Evolutionary conservation across 2,888 invertebrate genomes (phyloP).

Genomic region (Lasioglossum malachurum): DNA sequence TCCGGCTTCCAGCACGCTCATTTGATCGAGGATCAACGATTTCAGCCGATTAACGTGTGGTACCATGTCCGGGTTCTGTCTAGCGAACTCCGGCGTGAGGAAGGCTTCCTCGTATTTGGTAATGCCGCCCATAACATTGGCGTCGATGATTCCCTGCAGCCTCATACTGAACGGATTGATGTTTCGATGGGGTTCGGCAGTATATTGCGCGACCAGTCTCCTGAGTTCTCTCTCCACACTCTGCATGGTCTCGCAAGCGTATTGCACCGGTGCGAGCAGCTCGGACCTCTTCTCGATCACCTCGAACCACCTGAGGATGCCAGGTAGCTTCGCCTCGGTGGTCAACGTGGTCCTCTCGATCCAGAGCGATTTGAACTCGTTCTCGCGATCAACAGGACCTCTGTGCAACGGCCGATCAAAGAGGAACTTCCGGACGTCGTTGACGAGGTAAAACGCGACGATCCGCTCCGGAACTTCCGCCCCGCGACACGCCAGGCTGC

Average conservation of each 20-base stretch:
- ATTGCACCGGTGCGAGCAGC: slow-evolving; percentile 93
- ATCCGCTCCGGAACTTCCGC: slow-evolving; percentile 94
- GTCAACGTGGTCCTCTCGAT: slow-evolving; percentile 95
- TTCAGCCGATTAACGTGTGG: slow-evolving; percentile 88
- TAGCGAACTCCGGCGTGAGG: slow-evolving; percentile 92
- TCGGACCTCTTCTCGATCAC: slow-evolving; percentile 91
- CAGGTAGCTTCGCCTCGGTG: slow-evolving; percentile 93
- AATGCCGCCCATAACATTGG: slow-evolving; percentile 97
- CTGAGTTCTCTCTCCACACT: slow-evolving; percentile 94
- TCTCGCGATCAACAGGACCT: slow-evolving; percentile 95
- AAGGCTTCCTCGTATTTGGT: slow-evolving; percentile 98
- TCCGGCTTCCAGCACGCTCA: slow-evolving; percentile 93
- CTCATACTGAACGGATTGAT: slow-evolving; percentile 97
- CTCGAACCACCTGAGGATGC: slow-evolving; percentile 97
- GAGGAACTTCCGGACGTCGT: slow-evolving; percentile 95
- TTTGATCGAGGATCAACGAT: slow-evolving; percentile 90
- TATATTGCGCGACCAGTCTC: slow-evolving; percentile 92
- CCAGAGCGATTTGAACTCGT: slow-evolving; percentile 98
- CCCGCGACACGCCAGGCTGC: slow-evolving; percentile 86
- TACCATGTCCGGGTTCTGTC: slow-evolving; percentile 87
- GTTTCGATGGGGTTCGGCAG: slow-evolving; percentile 92
- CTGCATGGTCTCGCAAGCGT: slow-evolving; percentile 97
- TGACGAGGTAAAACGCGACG: slow-evolving; percentile 95
- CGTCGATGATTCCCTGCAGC: slow-evolving; percentile 96
- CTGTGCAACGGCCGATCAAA: slow-evolving; percentile 96